Percentiles rank a stretch among this genome's conserved stretches.
phyloP scores from a whole-genome alignment of 1,140 invertebrate species.

The Gonioctena quinquepunctata region DNA sequence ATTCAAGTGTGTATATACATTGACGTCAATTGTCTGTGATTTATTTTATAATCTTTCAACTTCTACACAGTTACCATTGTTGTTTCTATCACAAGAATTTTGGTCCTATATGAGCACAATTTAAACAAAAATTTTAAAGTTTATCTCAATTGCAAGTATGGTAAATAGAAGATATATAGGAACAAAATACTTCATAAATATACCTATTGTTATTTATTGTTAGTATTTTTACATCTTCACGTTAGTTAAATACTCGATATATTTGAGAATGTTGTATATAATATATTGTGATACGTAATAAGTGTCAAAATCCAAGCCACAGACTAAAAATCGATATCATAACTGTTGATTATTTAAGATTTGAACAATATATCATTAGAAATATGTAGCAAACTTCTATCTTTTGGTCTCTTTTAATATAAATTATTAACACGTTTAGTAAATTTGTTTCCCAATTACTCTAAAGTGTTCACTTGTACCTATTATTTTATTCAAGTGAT shows the following conservation, averaged over 20 bases:
- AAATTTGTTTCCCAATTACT: too few species aligned
- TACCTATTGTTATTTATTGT: slow-evolving; percentile 5
- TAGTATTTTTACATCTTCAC: slow-evolving; percentile 7
- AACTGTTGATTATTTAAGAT: not conserved
- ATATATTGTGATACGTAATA: not conserved
- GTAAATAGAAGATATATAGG: not conserved
- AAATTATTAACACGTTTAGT: too few species aligned
- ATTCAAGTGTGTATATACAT: not conserved
- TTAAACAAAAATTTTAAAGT: too few species aligned
- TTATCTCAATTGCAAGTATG: not conserved
- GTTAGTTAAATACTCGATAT: not conserved
- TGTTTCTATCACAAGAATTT: slow-evolving; percentile 3
- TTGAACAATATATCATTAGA: not conserved
- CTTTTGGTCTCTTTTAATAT: too few species aligned
- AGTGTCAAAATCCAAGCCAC: not conserved
- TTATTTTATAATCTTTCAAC: not conserved
- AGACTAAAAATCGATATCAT: not conserved
- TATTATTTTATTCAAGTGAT: too few species aligned
- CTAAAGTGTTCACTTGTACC: too few species aligned
- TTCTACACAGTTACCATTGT: not conserved
- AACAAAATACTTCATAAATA: slow-evolving; percentile 10
- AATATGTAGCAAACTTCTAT: too few species aligned
- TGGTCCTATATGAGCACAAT: not conserved
- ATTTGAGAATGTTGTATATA: not conserved
- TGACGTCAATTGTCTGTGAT: slow-evolving; percentile 7